Percentiles rank a stretch among this genome's conserved stretches.
These are phyloP conservation scores for Acheta domesticus DNA, from an alignment of 2,888 invertebrate genomes.

Conservation along the genomic window DNA sequence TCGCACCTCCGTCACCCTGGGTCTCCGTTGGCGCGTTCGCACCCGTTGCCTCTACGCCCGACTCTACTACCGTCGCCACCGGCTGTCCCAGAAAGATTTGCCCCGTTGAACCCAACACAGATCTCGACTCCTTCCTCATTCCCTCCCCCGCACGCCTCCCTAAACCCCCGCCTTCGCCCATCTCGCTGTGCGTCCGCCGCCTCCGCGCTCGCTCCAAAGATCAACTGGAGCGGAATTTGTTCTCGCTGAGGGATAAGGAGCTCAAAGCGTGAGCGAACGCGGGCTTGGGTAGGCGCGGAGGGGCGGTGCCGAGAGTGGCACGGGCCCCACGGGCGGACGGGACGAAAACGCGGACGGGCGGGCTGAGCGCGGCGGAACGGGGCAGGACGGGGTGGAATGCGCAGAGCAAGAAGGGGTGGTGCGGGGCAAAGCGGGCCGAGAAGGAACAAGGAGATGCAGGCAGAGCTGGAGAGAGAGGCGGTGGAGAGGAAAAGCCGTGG, in stretches of 20 bases:
- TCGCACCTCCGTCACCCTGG: neutral
- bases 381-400: no score
- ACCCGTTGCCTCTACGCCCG: neutral
- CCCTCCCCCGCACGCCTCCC: neutral
- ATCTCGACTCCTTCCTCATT: neutral
- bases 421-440: no score
- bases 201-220: neutral
- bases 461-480: neutral
- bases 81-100: neutral
- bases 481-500: neutral
- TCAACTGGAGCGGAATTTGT: constrained; percentile 5
- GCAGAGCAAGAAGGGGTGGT: no score
- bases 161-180: neutral
- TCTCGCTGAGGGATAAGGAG: neutral
- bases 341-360: no score
- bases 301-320: no score
- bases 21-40: neutral
- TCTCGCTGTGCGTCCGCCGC: neutral
- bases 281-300: neutral
- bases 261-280: neutral
- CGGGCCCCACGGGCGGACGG: no score
- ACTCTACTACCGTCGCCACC: neutral
- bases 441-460: neutral
- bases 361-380: no score
- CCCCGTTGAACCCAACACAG: neutral